A percentile compares a stretch with the other conserved stretches of the same genome.
Evolutionary conservation across 2,797 vertebrate genomes (phyloP).

Genomic region (Sciurus vulgaris): DNA sequence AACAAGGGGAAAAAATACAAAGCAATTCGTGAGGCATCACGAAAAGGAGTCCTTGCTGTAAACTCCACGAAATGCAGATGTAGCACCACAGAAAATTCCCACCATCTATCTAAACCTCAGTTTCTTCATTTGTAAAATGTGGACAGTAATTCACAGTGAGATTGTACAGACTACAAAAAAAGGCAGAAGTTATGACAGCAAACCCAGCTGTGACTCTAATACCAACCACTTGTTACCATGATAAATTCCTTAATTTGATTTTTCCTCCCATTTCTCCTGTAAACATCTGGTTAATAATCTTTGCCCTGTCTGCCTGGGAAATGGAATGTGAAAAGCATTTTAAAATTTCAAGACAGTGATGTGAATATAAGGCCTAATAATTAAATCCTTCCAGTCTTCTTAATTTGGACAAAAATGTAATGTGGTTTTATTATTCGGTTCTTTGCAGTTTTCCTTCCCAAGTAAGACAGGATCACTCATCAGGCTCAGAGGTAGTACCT

Average conservation of each 20-base stretch:
- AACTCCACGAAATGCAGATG: not conserved
- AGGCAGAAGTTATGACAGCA: not conserved
- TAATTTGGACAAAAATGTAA: conserved; percentile 24
- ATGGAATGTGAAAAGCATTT: not conserved
- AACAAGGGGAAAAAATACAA: not conserved
- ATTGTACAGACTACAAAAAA: not conserved
- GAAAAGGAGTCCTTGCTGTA: not conserved
- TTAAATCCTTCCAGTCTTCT: not conserved
- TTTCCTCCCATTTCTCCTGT: not conserved
- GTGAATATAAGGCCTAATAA: conserved; percentile 4
- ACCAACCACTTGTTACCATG: not conserved
- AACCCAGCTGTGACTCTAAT: not conserved
- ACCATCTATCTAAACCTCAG: not conserved
- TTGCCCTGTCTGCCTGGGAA: conserved; percentile 4
- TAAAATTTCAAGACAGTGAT: not conserved
- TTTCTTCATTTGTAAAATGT: conserved; percentile 14
- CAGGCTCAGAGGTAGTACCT: not conserved
- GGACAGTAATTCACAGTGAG: not conserved
- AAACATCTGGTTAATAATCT: not conserved
- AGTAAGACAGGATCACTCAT: not conserved
- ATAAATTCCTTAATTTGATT: not conserved
- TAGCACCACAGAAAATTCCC: not conserved
- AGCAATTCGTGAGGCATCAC: not conserved
- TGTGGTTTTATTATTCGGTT: not conserved
- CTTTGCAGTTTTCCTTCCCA: not conserved